phyloP scores from a whole-genome alignment of 2,797 vertebrate genomes.

The Rhinoraja longicauda region DNA sequence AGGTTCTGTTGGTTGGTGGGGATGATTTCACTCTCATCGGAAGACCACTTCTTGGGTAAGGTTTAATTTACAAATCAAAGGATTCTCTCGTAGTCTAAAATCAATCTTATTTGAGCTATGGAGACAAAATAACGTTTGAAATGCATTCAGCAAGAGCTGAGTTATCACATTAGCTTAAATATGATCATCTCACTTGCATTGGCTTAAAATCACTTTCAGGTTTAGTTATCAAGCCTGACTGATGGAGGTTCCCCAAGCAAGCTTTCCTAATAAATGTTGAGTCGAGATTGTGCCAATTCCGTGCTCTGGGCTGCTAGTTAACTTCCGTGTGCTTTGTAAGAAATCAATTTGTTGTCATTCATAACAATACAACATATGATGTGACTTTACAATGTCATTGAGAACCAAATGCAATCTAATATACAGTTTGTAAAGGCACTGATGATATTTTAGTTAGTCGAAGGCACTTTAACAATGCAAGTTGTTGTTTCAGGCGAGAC shows the following conservation, averaged over 20 bases:
- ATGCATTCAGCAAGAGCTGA: neutral
- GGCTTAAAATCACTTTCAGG: neutral
- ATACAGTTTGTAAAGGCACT: neutral
- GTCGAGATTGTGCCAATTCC: neutral
- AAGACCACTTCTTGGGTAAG: constrained; percentile 77
- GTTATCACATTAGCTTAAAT: neutral
- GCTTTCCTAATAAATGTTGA: neutral
- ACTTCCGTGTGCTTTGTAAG: neutral
- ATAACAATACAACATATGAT: neutral
- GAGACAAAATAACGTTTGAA: neutral
- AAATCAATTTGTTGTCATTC: neutral
- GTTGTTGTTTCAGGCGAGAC: constrained; percentile 58
- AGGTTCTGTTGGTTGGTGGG: constrained; percentile 75
- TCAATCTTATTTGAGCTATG: neutral
- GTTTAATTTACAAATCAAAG: neutral
- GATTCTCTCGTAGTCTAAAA: neutral
- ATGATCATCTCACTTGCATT: neutral
- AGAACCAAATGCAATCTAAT: neutral
- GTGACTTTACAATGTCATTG: neutral
- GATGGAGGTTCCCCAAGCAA: neutral
- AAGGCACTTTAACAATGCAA: neutral
- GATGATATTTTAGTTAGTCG: neutral
- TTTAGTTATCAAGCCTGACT: neutral
- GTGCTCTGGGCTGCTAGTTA: neutral
- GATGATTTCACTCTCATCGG: constrained; percentile 81